Evolutionary conservation across 30 jellyfish, hydroid and myxozoan genomes (phyloP).

Genomic region (Cassiopea xamachana): DNA sequence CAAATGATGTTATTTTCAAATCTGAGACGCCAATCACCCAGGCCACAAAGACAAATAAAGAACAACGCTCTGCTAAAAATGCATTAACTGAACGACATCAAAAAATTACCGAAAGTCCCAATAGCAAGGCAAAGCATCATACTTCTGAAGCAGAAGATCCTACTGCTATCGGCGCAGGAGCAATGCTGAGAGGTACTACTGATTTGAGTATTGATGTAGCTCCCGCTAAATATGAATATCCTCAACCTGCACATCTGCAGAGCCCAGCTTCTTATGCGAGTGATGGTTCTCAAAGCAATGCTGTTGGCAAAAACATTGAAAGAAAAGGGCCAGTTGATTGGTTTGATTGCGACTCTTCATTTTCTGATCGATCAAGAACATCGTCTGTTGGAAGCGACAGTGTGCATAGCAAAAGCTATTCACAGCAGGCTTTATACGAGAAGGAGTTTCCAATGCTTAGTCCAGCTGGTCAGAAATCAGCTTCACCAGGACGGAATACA

Average conservation of each 20-base stretch:
- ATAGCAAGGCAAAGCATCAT: neutral
- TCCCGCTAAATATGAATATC: neutral
- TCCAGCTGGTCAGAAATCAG: conserved; percentile 25
- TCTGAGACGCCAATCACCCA: conserved; percentile 21
- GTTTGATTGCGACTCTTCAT: conserved; percentile 48
- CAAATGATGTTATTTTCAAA: neutral
- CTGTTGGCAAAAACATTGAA: neutral
- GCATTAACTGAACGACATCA: neutral
- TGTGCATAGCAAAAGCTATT: neutral
- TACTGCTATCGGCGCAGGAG: neutral
- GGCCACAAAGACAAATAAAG: neutral
- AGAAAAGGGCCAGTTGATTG: conserved; percentile 36
- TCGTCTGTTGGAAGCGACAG: conserved; percentile 32
- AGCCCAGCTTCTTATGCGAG: too few relatives aligned
- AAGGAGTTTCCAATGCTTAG: conserved; percentile 55
- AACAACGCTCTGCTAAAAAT: neutral
- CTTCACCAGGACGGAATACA: neutral
- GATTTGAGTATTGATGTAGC: neutral
- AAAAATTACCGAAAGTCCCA: neutral
- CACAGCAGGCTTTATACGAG: conserved; percentile 17
- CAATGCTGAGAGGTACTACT: neutral
- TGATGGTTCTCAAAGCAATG: neutral
- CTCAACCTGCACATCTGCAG: neutral
- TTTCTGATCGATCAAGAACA: conserved; percentile 49
- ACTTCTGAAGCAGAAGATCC: neutral